Evolutionary conservation across 2,888 invertebrate genomes (phyloP), one percentile per base, ranked within the genome.

Genomic region (Neuroscelio doddi): DNA sequence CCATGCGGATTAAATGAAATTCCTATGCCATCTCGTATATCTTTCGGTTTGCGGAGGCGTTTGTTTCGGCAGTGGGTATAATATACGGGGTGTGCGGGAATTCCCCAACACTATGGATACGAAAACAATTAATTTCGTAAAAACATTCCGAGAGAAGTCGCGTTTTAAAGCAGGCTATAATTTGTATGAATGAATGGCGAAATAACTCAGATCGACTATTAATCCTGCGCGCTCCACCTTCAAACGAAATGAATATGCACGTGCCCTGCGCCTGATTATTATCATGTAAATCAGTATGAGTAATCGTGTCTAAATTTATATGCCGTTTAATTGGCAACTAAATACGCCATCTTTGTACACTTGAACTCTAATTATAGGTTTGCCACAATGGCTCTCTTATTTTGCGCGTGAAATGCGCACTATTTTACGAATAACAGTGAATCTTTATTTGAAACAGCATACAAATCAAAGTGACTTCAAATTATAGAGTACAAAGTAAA

Each of bases 1-100:
- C 74, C 79, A 72, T 75, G 74, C 73, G 75, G 75, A 80, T 80
- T 80, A 80, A 80, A 80, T 80, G 80, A 80, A 80, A 80, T 80
- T 80, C 80, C 80, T 77, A 75, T 75, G 79, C 75, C 72, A 70
- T 77, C 76, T 71, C 80, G 78, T 80, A 80, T 80, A 80, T 79
- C 80, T 79, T 79, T 80, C 74, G 72, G 69, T 72, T 74, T 72
- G 66, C 46, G 50, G 66, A 58, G 62, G 58, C 66, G 62, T 67
- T 67, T 67, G 66, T 67, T 67, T 67, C 66, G 66, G 50, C 62
- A 57, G 55, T 47, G 55, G 53, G 29, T 55, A 42, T 53, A 58
- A 51, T 57, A 49, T 57, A 66, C 57, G 66, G 66, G 61, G 52
- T 57, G 52, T 34, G 49, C 53, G 62, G 24, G 42, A 61, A 57